Evolutionary conservation across 2,113 vertebrate genomes (phyloP).

Genomic region (Steatornis caripensis): DNA sequence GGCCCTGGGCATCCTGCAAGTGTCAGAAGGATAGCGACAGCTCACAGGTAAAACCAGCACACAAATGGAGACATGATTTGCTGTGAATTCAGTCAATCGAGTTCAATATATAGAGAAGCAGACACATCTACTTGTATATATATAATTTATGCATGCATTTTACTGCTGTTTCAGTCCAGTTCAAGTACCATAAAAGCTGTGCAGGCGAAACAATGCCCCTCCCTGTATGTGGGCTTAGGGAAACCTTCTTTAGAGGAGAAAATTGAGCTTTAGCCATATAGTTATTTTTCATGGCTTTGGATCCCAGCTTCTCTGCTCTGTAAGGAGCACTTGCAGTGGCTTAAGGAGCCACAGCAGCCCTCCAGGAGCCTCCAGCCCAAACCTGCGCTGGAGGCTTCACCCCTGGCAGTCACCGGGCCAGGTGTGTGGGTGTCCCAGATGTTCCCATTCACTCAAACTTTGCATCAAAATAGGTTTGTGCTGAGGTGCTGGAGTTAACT

Average conservation of each 20-base stretch:
- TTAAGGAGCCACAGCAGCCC: neutral
- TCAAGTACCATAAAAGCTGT: neutral
- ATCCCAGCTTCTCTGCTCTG: neutral
- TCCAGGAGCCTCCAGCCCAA: neutral
- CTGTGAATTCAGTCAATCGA: neutral
- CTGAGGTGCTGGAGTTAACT: neutral
- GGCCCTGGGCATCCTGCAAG: neutral
- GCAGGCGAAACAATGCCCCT: neutral
- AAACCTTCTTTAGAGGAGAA: neutral
- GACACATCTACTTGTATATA: no score
- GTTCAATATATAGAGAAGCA: neutral
- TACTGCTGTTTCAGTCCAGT: neutral
- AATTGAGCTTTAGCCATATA: neutral
- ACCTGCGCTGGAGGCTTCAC: neutral
- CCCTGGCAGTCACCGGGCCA: accelerated
- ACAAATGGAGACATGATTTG: neutral
- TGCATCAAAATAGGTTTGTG: neutral
- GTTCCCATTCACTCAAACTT: neutral
- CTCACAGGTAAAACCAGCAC: neutral
- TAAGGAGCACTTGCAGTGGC: neutral
- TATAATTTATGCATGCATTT: neutral
- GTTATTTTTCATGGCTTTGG: neutral
- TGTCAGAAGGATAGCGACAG: neutral
- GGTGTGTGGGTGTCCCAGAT: neutral
- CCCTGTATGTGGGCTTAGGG: neutral